Base-by-base conservation (phyloP, 2,113 vertebrate genomes). In the Setophaga kirtlandii region DNA sequence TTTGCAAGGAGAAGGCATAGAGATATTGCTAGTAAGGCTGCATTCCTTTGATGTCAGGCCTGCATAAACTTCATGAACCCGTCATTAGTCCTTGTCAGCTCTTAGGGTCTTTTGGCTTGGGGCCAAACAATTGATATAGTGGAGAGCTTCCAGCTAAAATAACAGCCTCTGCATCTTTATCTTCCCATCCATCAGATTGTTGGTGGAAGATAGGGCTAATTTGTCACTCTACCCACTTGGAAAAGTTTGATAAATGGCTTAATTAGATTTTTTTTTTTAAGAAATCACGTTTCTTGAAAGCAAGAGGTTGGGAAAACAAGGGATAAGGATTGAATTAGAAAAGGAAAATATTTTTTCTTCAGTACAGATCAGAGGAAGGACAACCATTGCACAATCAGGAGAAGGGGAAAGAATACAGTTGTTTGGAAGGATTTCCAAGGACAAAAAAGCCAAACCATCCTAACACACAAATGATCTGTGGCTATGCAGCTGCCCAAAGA, bases 201-300 rank as follows among this genome's bases (percentile, higher is more conserved):
- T 83, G 55, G 78, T 87, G 83, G 83, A 92, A 94, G 85, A 79
- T 55, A 82, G 65, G 74, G 59, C 91, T 97, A 96, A 98, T 97
- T 96, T 97, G 86, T 98, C 96, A 98, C 74, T 95, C 89, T 86
- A 30, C 35, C 47, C 86, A 80, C 91, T 96, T 88, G 75, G 86
- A 95, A 90, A 95, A 93, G 83, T 81, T 87, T 97, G 95, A 98
- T 96, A 97, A 97, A 98, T 97, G 91, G 73, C 89, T 98, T 96
- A 97, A 98, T 97, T 98, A 96, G 68, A 94, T 83, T 82, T 27
- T 37, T 59, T 76, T 64, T 70, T 82, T 78, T 4, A 90, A 87
- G 68, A 97, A 93, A 92, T 93, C 56, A 67, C 52, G 15, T 88
- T 97, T 97, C 93, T 96, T 87, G 68, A 94, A 86, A 94, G 84